phyloP scores from a whole-genome alignment of 1,140 invertebrate species.

The Temnothorax curvispinosus region DNA sequence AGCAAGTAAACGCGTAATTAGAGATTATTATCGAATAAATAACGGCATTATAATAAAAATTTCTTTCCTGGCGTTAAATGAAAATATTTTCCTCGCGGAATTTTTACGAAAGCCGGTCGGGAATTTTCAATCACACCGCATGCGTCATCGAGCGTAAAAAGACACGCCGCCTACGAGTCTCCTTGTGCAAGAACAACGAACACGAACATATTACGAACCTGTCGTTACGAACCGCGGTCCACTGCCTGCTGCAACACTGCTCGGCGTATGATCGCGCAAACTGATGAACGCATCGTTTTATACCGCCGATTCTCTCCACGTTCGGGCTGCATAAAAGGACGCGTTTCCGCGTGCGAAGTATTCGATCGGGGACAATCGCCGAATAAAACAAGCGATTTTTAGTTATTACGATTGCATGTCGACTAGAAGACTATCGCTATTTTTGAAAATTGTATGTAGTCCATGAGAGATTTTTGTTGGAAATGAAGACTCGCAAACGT shows the following conservation, averaged over 20 bases:
- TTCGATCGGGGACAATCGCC: background rate
- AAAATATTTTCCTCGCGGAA: background rate
- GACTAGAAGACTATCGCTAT: background rate
- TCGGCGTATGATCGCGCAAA: slow-evolving; percentile 57
- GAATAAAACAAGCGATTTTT: background rate
- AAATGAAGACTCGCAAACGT: background rate
- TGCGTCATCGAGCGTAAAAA: slow-evolving; percentile 38
- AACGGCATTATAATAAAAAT: background rate
- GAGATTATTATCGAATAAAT: background rate
- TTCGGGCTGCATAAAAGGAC: slow-evolving; percentile 13
- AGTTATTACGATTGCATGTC: background rate
- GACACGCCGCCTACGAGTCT: background rate
- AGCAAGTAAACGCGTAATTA: background rate
- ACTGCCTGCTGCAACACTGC: slow-evolving; percentile 58
- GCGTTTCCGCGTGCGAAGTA: background rate
- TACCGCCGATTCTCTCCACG: slow-evolving; percentile 50
- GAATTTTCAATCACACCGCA: background rate
- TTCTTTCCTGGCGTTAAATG: background rate
- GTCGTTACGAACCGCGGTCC: slow-evolving; percentile 5
- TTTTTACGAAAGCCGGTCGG: background rate
- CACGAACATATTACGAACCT: slow-evolving; percentile 23
- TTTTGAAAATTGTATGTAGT: background rate
- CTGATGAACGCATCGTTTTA: slow-evolving; percentile 65
- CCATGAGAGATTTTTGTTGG: background rate
- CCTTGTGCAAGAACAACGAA: background rate